Base-by-base conservation (phyloP, 2,888 invertebrate genomes). In the Aphodius sticticus region DNA sequence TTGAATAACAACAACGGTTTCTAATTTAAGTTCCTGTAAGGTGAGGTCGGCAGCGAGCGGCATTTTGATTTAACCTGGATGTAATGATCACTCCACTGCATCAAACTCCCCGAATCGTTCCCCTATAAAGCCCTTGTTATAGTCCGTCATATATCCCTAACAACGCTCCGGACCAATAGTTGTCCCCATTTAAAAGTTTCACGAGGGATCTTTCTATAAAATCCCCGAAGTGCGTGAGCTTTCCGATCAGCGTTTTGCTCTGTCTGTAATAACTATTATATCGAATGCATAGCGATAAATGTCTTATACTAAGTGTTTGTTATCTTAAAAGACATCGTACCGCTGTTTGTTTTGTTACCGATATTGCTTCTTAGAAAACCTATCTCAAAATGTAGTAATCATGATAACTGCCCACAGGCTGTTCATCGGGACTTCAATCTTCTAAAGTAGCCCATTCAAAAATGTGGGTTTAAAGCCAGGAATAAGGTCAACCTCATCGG, bases 1-100 rank as follows among this genome's bases (percentile, higher is more conserved):
- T 74, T 74, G 74, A 74, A 74, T 74, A 74, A 36, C 37, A 74
- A 74, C 74, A 37, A 36, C 35, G 35, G 37, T 74, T 74, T 37
- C 36, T 74, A 74, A 74, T 74, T 74, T 36, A 74, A 74, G 12
- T 74, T 74, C 74, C 9, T 12, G 53, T 12, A 53, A 53, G 53
- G 53, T 53, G 53, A 26, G 26, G 26, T 26, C 26, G 26, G 26
- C 26, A 26, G 12, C 53, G 53, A 53, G 12, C 26, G 53, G 53
- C 7, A 53, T 53, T 53, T 53, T 53, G 53, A 53, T 53, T 53
- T 53, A 53, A 53, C 12, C 53, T 53, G 53, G 53, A 53, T 26
- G 53, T 53, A 53, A 53, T 12, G 53, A 53, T 53, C 53, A 53
- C 53, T 53, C 7, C 53, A 5, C 53, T 7, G 53, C 53, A 53